Evolutionary conservation across 1,140 invertebrate species (phyloP).

Genomic region (Drosophila gunungcola): DNA sequence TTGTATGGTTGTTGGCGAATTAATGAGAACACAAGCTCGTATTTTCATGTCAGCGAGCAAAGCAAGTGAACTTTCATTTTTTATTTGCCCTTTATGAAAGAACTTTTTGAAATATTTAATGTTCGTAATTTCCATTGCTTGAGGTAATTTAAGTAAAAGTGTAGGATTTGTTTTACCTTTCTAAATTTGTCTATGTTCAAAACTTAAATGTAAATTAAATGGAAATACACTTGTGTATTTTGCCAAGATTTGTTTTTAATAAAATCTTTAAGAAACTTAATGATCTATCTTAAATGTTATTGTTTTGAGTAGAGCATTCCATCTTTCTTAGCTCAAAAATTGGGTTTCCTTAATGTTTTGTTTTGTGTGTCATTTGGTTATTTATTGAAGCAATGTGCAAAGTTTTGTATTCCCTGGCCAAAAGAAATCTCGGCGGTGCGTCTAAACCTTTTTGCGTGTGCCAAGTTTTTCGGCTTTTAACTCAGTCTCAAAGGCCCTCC

Average conservation of each 20-base stretch:
- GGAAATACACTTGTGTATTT: too few relatives aligned
- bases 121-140: too few relatives aligned
- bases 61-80: slow-evolving; percentile 21
- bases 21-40: slow-evolving; percentile 61
- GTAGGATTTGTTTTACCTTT: too few relatives aligned
- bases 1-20: slow-evolving; percentile 56
- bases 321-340: background rate
- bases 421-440: slow-evolving; percentile 64
- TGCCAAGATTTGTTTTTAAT: too few relatives aligned
- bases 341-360: slow-evolving; percentile 16
- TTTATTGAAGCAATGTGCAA: slow-evolving; percentile 63
- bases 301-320: slow-evolving; percentile 8
- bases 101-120: background rate
- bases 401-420: slow-evolving; percentile 49
- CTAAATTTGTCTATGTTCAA: too few relatives aligned
- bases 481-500: slow-evolving; percentile 25
- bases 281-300: background rate
- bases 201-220: too few relatives aligned
- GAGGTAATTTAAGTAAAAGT: too few relatives aligned
- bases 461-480: slow-evolving; percentile 75
- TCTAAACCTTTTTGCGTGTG: slow-evolving; percentile 66
- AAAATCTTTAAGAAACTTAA: background rate
- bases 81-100: slow-evolving; percentile 6
- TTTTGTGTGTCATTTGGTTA: slow-evolving; percentile 65
- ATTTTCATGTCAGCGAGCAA: slow-evolving; percentile 66